Conservation (phyloP, 1,140 invertebrate species). For the Lineus longissimus region DNA sequence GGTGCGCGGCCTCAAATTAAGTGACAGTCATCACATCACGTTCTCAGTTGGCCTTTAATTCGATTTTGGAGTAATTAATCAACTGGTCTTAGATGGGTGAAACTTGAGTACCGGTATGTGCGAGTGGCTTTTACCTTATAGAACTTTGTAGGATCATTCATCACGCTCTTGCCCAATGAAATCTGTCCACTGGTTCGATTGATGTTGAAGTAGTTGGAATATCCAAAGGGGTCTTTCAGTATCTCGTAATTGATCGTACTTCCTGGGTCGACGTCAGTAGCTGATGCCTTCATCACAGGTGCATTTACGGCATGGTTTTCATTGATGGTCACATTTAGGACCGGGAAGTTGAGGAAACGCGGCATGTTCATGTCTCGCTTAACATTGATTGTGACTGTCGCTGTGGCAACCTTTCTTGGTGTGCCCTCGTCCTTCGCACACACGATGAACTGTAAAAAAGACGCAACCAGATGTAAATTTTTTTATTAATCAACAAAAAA, state of each 20-base stretch:
- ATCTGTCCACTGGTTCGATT: conserved; percentile 25
- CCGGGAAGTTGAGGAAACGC: conserved; percentile 63
- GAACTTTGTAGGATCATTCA: not conserved
- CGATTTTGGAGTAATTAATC: too few relatives aligned
- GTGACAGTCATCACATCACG: too few relatives aligned
- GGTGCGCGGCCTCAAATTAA: too few relatives aligned
- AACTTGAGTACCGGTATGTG: too few relatives aligned
- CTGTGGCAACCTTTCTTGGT: conserved; percentile 74
- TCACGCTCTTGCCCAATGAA: conserved; percentile 19
- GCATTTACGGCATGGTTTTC: conserved; percentile 20
- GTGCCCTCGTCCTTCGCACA: conserved; percentile 80
- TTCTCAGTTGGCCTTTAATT: too few relatives aligned
- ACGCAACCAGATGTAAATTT: too few relatives aligned
- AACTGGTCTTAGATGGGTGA: too few relatives aligned
- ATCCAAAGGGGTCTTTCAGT: conserved; percentile 23
- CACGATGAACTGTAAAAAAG: conserved; percentile 50
- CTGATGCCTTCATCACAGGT: conserved; percentile 26
- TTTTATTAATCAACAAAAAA: too few relatives aligned
- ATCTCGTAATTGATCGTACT: conserved; percentile 24
- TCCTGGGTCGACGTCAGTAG: conserved; percentile 31
- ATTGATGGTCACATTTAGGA: conserved; percentile 19
- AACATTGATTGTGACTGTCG: conserved; percentile 77
- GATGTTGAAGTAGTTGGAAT: conserved; percentile 28
- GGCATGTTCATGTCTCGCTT: conserved; percentile 67
- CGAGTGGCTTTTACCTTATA: not conserved